phyloP scores from a whole-genome alignment of 2,888 invertebrate genomes.

The Elysia crispata region DNA sequence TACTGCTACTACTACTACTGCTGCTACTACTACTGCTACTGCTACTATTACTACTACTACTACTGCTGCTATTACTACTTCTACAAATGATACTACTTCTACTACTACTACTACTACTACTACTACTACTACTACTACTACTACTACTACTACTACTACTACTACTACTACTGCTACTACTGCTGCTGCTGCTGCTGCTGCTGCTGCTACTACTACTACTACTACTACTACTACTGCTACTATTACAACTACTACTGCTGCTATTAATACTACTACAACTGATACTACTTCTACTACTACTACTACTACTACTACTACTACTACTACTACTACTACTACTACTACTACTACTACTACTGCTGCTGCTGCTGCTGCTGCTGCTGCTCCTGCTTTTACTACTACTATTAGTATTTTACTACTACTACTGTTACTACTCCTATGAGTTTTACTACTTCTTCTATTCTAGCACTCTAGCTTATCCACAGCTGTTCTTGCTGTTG shows the following conservation, averaged over 20 bases:
- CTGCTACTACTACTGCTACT: not conserved
- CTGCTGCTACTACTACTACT: conserved; percentile 12
- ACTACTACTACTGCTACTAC: not conserved
- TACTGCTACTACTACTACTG: conserved; percentile 13
- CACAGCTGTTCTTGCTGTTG: conserved; percentile 9
- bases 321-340: not conserved
- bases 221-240: conserved; percentile 16
- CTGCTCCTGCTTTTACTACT: not conserved
- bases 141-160: not conserved
- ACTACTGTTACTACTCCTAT: conserved; percentile 3
- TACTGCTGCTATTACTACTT: not conserved
- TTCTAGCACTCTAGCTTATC: too few relatives aligned
- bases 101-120: not conserved
- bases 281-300: conserved; percentile 6
- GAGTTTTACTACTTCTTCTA: not conserved
- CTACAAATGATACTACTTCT: not conserved
- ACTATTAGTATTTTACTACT: not conserved
- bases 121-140: conserved; percentile 17
- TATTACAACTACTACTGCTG: conserved; percentile 1
- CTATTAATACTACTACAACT: conserved; percentile 3
- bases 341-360: not conserved
- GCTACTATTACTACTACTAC: too few relatives aligned
- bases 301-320: conserved; percentile 19
- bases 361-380: too few relatives aligned
- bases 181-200: not conserved